Evolutionary conservation across 2,113 vertebrate species (phyloP), one percentile per base, ranked within the genome.

Genomic region (Perognathus longimembris): DNA sequence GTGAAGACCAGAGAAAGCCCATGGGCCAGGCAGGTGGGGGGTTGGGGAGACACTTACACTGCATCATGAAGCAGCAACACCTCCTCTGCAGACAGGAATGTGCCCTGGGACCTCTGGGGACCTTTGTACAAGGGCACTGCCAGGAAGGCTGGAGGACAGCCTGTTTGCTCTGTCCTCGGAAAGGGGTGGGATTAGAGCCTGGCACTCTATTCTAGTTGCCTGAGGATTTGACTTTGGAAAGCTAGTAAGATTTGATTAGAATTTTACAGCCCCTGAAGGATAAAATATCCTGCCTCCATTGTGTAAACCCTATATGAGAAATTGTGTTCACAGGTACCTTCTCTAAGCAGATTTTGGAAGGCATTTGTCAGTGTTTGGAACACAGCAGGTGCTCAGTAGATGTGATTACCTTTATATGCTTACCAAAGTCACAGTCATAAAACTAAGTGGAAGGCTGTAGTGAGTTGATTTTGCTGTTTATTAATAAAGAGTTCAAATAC

Each of bases 221-320:
- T 30, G 83, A 45, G 54, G 98, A n/a, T 70, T 97, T 30, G 93
- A 66, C 95, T 97, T 97, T 92, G 18, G 92, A 90, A 92, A 97
- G 75, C 42, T 81, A 36, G 67, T 81, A 26, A 50, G 63, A 94
- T 95, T 88, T 14, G 50, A 54, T 88, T 89, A 24, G 17, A 94
- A 75, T 26, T 15, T 8, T 71, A 78, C 77, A 67, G 82, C 61
- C 80, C 22, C 66, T 28, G 17, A 82, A 45, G 9, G 11, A 30
- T 75, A 74, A 40, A 64, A 79, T 32, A 67, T 61, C 85, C 87
- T 83, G 8, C 21, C 80, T 30, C 67, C 57, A 74, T 34, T 30
- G 81, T 67, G 78, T 64, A 26, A 90, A 57, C 82, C 36, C 57
- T 40, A 32, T 42, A 38, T 85, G 61, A 75, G 64, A 42, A 54